Evolutionary conservation across 1,140 invertebrate species (phyloP).

Genomic region (Saxidomus purpurata): DNA sequence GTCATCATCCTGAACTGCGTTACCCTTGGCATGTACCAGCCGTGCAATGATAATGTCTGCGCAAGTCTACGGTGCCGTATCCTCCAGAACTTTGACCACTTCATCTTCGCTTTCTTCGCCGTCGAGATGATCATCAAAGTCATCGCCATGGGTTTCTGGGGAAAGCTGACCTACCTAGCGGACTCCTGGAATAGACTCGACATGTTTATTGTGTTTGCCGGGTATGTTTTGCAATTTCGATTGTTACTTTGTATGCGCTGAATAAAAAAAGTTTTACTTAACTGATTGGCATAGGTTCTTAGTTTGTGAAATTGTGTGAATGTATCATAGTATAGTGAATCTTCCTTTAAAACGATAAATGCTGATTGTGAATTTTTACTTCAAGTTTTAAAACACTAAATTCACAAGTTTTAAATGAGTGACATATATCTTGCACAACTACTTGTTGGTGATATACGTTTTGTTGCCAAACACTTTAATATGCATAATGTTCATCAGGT

Average conservation of each 20-base stretch:
- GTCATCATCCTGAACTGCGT: conserved; percentile 99
- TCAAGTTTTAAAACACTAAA: too few species aligned
- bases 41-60: conserved; percentile 95
- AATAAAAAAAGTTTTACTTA: too few species aligned
- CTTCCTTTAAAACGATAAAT: neutral
- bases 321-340: neutral
- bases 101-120: conserved; percentile 99
- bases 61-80: conserved; percentile 96
- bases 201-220: conserved; percentile 98
- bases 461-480: neutral
- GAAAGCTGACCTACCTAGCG: conserved; percentile 97
- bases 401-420: neutral
- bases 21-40: conserved; percentile 99
- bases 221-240: conserved; percentile 89
- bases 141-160: conserved; percentile 99
- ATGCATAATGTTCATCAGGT: too few species aligned
- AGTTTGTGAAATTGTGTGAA: neutral
- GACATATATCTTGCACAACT: neutral
- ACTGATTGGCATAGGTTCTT: neutral
- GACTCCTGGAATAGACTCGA: conserved; percentile 99
- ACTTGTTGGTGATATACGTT: neutral
- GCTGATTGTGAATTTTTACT: neutral
- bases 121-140: conserved; percentile 97
- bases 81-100: conserved; percentile 98
- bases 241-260: neutral